A percentile compares a stretch with the other conserved stretches of the same genome.
Conservation (phyloP, 2,888 invertebrate species). For the Xylota sylvarum region DNA sequence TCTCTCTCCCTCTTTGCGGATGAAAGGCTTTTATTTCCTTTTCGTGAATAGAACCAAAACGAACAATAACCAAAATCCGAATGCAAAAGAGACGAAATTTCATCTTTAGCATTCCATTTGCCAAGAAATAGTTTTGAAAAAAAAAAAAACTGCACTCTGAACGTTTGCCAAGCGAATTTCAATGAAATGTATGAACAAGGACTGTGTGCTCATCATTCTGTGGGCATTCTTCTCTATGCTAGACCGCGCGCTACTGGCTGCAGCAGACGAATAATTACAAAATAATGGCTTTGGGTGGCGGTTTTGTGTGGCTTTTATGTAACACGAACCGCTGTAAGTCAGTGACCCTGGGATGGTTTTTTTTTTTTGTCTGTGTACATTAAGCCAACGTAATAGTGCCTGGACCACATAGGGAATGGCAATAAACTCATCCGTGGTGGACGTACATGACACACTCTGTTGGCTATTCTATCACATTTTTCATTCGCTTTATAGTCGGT, state of each 20-base stretch:
- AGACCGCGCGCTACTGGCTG: conserved; percentile 38
- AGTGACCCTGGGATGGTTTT: conserved; percentile 46
- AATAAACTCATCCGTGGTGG: not conserved
- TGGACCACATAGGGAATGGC: conserved; percentile 21
- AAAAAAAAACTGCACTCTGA: conserved; percentile 45
- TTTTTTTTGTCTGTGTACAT: not conserved
- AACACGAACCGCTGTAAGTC: conserved; percentile 39
- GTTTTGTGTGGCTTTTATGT: conserved; percentile 52
- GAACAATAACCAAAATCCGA: conserved; percentile 39
- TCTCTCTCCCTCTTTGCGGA: not conserved
- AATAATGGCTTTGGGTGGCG: conserved; percentile 59
- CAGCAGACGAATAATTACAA: conserved; percentile 68
- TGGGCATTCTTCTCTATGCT: conserved; percentile 13
- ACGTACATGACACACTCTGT: conserved; percentile 10
- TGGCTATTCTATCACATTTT: conserved; percentile 23
- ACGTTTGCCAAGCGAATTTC: conserved; percentile 57
- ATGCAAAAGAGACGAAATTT: conserved; percentile 26
- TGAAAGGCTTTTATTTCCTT: conserved; percentile 27
- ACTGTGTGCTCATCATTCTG: conserved; percentile 35
- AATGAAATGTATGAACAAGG: conserved; percentile 48
- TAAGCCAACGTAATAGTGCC: conserved; percentile 24
- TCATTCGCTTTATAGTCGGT: conserved; percentile 24
- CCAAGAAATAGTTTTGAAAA: conserved; percentile 48
- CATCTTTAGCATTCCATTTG: conserved; percentile 31
- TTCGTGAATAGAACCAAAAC: conserved; percentile 16